phyloP scores from a whole-genome alignment of 2,888 invertebrate genomes.

The Labia minor region DNA sequence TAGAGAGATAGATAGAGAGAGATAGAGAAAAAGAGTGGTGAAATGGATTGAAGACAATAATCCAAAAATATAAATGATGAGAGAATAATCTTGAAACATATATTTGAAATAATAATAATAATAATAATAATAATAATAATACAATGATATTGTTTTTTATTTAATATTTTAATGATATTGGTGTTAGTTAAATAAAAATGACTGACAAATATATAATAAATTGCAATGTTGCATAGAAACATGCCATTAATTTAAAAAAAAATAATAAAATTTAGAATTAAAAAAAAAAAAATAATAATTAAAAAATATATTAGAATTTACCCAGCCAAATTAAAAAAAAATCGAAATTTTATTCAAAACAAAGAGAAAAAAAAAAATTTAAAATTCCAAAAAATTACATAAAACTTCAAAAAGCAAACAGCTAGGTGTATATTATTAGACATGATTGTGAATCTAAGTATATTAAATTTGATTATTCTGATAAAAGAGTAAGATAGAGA shows the following conservation, averaged over 20 bases:
- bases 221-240: background rate
- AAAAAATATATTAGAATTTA: conserved; percentile 8
- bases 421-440: conserved; percentile 21
- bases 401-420: conserved; percentile 22
- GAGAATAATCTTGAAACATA: background rate
- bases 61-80: background rate
- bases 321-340: background rate
- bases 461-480: conserved; percentile 24
- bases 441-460: conserved; percentile 18
- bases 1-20: too few species aligned
- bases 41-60: background rate
- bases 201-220: too few species aligned
- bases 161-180: background rate
- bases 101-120: background rate
- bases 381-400: background rate
- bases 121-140: too few species aligned
- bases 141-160: background rate
- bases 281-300: background rate
- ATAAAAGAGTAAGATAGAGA: background rate
- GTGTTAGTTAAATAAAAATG: background rate
- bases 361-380: conserved; percentile 15
- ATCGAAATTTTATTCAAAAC: background rate
- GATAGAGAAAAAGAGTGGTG: background rate
- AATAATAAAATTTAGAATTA: conserved; percentile 5
- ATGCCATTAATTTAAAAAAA: conserved; percentile 2